Conservation (phyloP, 2,888 invertebrate genomes). For the Monochamus alternatus region DNA sequence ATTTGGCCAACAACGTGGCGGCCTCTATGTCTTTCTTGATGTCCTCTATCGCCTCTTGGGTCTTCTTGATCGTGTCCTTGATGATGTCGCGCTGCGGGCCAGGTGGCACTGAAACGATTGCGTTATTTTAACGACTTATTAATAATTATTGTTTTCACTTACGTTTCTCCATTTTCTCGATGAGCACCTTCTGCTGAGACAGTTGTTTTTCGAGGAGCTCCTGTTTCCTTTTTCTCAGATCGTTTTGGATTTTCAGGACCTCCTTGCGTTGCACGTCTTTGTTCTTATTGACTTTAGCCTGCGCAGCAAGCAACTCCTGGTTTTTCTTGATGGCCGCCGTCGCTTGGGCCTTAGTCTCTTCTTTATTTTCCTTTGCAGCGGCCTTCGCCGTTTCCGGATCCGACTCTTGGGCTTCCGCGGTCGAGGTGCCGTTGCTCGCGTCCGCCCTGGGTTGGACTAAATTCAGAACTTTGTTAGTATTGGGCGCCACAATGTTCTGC, state of each 20-base stretch:
- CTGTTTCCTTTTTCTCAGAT: conserved; percentile 88
- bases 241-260: conserved; percentile 83
- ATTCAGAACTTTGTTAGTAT: conserved; percentile 70
- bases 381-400: conserved; percentile 53
- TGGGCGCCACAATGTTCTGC: conserved; percentile 62
- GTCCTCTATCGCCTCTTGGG: conserved; percentile 88
- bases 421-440: conserved; percentile 56
- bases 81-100: conserved; percentile 85
- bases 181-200: conserved; percentile 88
- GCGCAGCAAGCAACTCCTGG: conserved; percentile 75
- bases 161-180: conserved; percentile 87
- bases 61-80: conserved; percentile 85
- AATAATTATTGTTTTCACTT: conserved; percentile 58
- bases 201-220: conserved; percentile 91
- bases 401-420: conserved; percentile 66
- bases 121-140: too few relatives aligned
- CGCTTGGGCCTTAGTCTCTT: conserved; percentile 67
- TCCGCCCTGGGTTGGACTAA: conserved; percentile 69
- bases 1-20: conserved; percentile 68
- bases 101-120: conserved; percentile 71
- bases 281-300: conserved; percentile 81
- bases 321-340: conserved; percentile 73
- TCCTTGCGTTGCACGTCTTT: conserved; percentile 84
- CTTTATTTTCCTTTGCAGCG: conserved; percentile 57
- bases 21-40: conserved; percentile 77